Conservation (phyloP, 2,113 vertebrate genomes). For the Sebastes fasciatus region DNA sequence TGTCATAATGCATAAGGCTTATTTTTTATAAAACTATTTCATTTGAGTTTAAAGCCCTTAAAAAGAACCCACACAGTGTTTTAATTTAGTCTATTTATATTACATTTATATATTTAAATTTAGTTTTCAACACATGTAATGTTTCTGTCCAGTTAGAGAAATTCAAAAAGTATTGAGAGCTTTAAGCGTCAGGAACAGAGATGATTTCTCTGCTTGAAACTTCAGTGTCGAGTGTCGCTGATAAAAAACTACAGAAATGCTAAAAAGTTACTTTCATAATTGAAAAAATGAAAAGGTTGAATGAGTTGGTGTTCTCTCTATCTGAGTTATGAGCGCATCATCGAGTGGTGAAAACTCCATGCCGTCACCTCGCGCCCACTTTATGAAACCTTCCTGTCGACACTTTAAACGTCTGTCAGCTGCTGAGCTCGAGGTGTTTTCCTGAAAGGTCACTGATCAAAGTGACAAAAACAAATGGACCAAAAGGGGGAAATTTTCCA, state of each 20-base stretch:
- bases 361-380: conserved; percentile 18
- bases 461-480: conserved; percentile 10
- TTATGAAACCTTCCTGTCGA: not conserved
- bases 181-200: not conserved
- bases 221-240: too few relatives aligned
- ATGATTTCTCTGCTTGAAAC: too few relatives aligned
- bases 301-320: not conserved
- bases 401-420: conserved; percentile 1
- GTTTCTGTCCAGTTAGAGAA: not conserved
- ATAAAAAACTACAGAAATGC: not conserved
- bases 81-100: too few relatives aligned
- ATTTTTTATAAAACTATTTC: too few relatives aligned
- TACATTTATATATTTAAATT: too few relatives aligned
- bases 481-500: conserved; percentile 13
- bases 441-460: conserved; percentile 26
- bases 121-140: too few relatives aligned
- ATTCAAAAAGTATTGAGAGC: not conserved
- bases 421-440: conserved; percentile 16
- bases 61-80: too few relatives aligned
- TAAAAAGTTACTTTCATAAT: not conserved
- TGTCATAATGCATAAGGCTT: too few relatives aligned
- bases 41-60: too few relatives aligned
- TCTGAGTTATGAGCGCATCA: not conserved
- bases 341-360: not conserved
- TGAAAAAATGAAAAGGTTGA: not conserved